Evolutionary conservation across 2,888 invertebrate species (phyloP), one percentile per base, ranked within the genome.

Genomic region (Acronicta aceris): DNA sequence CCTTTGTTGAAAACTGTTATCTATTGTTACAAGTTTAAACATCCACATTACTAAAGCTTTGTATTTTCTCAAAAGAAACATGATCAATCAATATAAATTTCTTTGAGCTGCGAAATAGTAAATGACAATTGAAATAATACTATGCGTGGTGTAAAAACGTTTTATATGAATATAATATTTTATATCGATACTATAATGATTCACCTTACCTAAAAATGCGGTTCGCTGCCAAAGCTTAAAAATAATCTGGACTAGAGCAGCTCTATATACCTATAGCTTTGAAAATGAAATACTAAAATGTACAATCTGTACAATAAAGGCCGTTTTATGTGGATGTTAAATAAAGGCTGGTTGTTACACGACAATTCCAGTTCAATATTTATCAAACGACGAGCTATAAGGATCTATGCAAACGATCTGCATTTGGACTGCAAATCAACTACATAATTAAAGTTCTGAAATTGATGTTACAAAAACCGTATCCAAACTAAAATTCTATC

Each of bases 1-100:
- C 75, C 49, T 60, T 65, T 70, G 60, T 42, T 65, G 60, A 3
- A 70, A 70, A 61, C 56, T 53, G 57, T 70, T 54, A 60, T 70
- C 55, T 50, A 48, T 60, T 59, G 60, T 59, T 70, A 65, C 71
- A 70, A 27, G 49, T 47, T 49, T 25, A 46, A 56, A 71, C 63
- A 70, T 46, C 74, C 76, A 68, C 64, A 54, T 49, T 46, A 55
- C 43, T 45, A 33, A 25, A 41, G 12, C 38, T 62, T 46, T 48
- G 55, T 67, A 40, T 27, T 25, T 25, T 33, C 33, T 0, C 40
- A 40, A 21, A 21, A 17, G 30, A 41, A 45, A 47, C 10, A 25
- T 43, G 16, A 49, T 50, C 13, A n/a, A 54, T 46, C 33, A 36
- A 60, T 45, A 45, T 54, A 25, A n/a, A 30, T 51, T 15, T 54